Base-by-base conservation (phyloP, 2,797 vertebrate species). In the Platyrinchus mystaceus region DNA sequence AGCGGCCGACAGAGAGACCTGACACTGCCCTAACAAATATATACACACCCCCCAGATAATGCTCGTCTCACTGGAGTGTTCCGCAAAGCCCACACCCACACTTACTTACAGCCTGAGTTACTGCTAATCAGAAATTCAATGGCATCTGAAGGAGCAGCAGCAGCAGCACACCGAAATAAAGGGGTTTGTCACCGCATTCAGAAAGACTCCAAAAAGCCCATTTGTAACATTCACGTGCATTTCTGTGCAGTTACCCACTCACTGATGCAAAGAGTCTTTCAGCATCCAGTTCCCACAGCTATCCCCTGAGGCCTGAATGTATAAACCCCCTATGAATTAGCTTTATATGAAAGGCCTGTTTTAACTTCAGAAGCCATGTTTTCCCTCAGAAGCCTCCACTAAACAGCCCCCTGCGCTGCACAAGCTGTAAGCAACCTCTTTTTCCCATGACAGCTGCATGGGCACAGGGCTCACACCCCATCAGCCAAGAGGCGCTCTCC, bases 381-480 rank as follows among this genome's bases (percentile, higher is more conserved):
- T 62, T 80, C 63, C n/a, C 34, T 80, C 67, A 19, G 49, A 91
- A 80, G 53, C 64, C 62, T 60, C 62, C 46, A 34, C 27, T 53
- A 53, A 84, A 56, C 49, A 86, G 16, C 7, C 5, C 27, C 43
- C 47, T 43, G 26, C 56, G 22, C 34, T 4, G 12, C 10, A 86
- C 32, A 30, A 64, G 22, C 55, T 10, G 3, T 4, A 56, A 9
- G 14, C 14, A 67, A 26, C n/a, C 27, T n/a, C 53, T 8, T 62
- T 3, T 50, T 49, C 21, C 53, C 12, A 2, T 0, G 2, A 58
- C 50, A 60, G 16, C 27, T 7, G 2, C 9, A 5, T 0, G 3
- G 19, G 32, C 36, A 30, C 52, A 27, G 50, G 58, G 64, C 55
- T 93, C 70, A 39, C 24, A 4, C 6, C 37, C 17, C 10, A 26